Percentiles rank a stretch among this genome's conserved stretches.
phyloP scores from a whole-genome alignment of 1,140 invertebrate genomes.

The Heliconius himera region DNA sequence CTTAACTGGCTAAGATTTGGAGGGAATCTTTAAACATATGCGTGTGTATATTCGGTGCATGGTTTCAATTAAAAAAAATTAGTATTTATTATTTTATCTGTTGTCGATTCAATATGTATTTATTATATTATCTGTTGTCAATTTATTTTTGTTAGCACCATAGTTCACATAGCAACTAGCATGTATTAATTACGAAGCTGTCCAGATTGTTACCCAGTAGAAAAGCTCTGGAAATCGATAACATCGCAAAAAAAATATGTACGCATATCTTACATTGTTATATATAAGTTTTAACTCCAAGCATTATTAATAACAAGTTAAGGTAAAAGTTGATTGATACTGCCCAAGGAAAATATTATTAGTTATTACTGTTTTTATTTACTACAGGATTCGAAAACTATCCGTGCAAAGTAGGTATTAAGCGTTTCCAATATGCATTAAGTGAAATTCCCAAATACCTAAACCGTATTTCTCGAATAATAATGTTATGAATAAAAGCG shows the following conservation, averaged over 20 bases:
- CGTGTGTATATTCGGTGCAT: slow-evolving; percentile 36
- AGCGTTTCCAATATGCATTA: neutral
- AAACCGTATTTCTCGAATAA: neutral
- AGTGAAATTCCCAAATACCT: neutral
- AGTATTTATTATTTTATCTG: slow-evolving; percentile 31
- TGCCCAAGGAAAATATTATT: neutral
- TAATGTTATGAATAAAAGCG: neutral
- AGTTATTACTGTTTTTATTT: neutral
- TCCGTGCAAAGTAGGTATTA: neutral
- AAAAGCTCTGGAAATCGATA: slow-evolving; percentile 20
- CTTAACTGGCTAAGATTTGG: neutral
- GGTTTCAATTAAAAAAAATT: slow-evolving; percentile 51
- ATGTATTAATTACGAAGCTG: slow-evolving; percentile 43
- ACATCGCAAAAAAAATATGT: neutral
- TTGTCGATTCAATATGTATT: slow-evolving; percentile 17
- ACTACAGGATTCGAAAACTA: neutral
- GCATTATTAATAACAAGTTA: slow-evolving; percentile 38
- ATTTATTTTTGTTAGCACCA: slow-evolving; percentile 52
- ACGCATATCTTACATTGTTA: slow-evolving; percentile 19
- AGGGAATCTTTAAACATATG: neutral
- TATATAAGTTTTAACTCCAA: slow-evolving; percentile 30
- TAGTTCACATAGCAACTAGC: slow-evolving; percentile 31
- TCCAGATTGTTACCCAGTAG: slow-evolving; percentile 36
- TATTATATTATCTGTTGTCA: slow-evolving; percentile 34
- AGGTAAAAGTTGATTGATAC: neutral